Base-by-base conservation (phyloP, 2,888 invertebrate species). In the Ectobius pallidus region DNA sequence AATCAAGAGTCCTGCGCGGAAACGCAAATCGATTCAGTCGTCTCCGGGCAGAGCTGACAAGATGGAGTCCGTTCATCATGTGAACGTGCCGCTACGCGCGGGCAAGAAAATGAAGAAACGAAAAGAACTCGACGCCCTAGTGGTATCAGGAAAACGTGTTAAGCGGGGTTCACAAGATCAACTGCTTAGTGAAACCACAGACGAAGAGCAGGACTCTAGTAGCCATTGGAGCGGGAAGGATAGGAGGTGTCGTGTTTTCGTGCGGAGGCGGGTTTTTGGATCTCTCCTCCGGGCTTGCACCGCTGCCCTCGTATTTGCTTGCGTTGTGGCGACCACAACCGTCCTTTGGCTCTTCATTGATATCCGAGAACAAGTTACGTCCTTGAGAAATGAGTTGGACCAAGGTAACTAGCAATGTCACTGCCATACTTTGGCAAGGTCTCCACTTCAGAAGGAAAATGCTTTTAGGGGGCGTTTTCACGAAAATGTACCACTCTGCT, bases 81-180 rank as follows among this genome's bases (percentile, higher is more conserved):
- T 88, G 82, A 90, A 84, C 81, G 91, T 85, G 83, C 91, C 85
- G 81, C 86, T 86, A 75, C 84, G 86, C 75, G 85, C 85, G 55
- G 86, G 86, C 77, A 92, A 92, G 83, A 92, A 92, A 84, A 92
- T 92, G 91, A 86, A 90, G 80, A 92, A 92, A 81, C 87, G 92
- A 77, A 87, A 91, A 80, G 92, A 92, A 82, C 83, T 92, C 78
- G 92, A 92, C 81, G 92, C 92, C 55, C 82, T 92, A 70, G 91
- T 91, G 67, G 86, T 86, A 61, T 76, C 72, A 72, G 71, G 71
- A 34, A 52, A 55, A 30, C 69, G 69, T 30, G 22, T 84, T 83
- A 74, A 73, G 27, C 76, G 74, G 9, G 76, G 74, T 22, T 77
- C 77, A 71, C 84, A 90, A 81, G 87, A 91, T 77, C 85, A 88